phyloP scores from a whole-genome alignment of 2,113 vertebrate genomes.

The Rhabdornis inornatus region DNA sequence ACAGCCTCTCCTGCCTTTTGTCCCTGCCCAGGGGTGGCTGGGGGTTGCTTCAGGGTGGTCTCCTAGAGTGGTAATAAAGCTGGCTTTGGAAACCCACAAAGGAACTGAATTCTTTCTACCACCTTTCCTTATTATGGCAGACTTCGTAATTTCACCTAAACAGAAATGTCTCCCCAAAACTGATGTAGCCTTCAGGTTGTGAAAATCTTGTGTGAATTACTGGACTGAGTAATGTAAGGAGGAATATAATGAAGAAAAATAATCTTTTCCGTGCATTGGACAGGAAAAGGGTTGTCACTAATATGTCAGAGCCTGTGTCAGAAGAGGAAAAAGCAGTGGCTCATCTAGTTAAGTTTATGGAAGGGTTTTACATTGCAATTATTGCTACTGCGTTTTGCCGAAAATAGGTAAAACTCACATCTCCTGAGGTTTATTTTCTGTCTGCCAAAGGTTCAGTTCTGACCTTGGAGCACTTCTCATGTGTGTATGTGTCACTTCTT shows the following conservation, averaged over 20 bases:
- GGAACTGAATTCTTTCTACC: background rate
- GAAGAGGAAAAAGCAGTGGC: background rate
- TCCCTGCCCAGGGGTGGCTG: background rate
- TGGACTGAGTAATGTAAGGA: background rate
- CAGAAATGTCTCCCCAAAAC: background rate
- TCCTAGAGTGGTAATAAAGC: background rate
- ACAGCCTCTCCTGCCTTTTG: background rate
- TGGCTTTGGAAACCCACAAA: background rate
- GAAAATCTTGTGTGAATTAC: background rate
- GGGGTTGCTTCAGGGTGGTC: background rate
- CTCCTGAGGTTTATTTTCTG: background rate
- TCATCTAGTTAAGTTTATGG: background rate
- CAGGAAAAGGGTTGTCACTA: background rate
- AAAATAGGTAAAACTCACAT: background rate
- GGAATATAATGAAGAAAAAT: background rate
- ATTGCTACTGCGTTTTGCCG: background rate
- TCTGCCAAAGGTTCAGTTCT: background rate
- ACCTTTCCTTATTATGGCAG: background rate
- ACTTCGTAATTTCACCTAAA: background rate
- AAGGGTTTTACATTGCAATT: background rate
- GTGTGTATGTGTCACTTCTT: background rate
- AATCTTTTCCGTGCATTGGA: background rate
- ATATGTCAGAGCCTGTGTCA: background rate
- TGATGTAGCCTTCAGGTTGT: background rate
- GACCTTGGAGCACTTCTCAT: background rate